A percentile compares a stretch with the other conserved stretches of the same genome.
These are phyloP conservation scores for Anoncus sp. DNA, from an alignment of 2,888 invertebrate genomes.

Conservation along the genomic window DNA sequence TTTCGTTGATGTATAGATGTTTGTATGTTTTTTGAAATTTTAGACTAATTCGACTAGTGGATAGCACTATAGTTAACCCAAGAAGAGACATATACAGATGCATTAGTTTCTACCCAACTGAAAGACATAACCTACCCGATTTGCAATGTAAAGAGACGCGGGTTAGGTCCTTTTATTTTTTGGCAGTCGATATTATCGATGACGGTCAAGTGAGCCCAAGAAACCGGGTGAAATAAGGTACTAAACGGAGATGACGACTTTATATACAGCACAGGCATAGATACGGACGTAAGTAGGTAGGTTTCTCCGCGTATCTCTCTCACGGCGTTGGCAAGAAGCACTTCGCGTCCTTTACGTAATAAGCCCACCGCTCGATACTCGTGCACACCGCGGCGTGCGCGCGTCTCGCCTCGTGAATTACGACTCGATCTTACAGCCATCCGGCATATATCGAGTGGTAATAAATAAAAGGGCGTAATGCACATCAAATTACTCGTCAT, in stretches of 20 bases:
- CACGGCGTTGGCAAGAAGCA: conserved; percentile 49
- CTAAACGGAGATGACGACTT: conserved; percentile 38
- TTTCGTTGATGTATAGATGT: too few species aligned
- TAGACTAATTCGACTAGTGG: too few species aligned
- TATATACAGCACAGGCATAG: conserved; percentile 35
- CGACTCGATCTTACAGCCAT: conserved; percentile 44
- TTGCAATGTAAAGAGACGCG: background rate
- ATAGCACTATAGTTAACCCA: too few species aligned
- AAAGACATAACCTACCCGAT: background rate
- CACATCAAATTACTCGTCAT: background rate
- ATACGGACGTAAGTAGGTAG: conserved; percentile 52
- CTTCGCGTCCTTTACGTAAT: conserved; percentile 69
- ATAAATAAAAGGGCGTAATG: background rate
- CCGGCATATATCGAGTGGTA: conserved; percentile 1
- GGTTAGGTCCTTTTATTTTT: background rate
- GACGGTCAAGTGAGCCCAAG: conserved; percentile 7
- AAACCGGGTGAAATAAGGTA: conserved; percentile 5
- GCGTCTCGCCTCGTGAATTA: conserved; percentile 47
- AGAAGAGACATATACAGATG: too few species aligned
- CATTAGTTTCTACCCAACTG: too few species aligned
- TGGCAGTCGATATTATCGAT: background rate
- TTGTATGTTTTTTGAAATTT: too few species aligned
- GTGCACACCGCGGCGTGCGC: conserved; percentile 31
- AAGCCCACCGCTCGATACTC: conserved; percentile 55
- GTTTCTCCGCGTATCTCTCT: conserved; percentile 56